These are phyloP conservation scores for Perca fluviatilis DNA, from an alignment of 2,113 vertebrate species.

Conservation along the genomic window DNA sequence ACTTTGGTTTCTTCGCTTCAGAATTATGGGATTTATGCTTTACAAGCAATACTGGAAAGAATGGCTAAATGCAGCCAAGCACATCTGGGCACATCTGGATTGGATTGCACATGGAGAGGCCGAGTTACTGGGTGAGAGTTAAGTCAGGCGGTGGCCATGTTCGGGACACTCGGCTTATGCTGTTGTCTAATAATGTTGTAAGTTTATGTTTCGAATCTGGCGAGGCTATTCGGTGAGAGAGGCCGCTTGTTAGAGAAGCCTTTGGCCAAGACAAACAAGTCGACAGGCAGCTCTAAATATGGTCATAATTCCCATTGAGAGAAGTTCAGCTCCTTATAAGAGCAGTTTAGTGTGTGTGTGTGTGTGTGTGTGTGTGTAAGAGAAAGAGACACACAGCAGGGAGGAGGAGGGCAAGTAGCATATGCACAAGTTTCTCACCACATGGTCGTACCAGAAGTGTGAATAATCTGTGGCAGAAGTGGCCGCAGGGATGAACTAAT, in stretches of 20 bases:
- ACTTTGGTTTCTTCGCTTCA: conserved; percentile 40
- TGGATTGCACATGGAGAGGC: conserved; percentile 56
- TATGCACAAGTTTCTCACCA: conserved; percentile 60
- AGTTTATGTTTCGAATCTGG: conserved; percentile 61
- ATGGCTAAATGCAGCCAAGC: conserved; percentile 50
- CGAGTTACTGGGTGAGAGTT: conserved; percentile 44
- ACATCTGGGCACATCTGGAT: conserved; percentile 81
- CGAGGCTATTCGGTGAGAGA: conserved; percentile 44
- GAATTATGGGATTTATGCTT: conserved; percentile 40
- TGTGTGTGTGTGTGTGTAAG: conserved; percentile 37
- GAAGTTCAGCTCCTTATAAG: conserved; percentile 86
- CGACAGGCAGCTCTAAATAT: conserved; percentile 85
- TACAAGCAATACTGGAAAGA: conserved; percentile 33
- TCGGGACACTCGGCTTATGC: conserved; percentile 58
- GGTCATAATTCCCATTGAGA: conserved; percentile 84
- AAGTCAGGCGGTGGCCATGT: conserved; percentile 65
- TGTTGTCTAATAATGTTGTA: conserved; percentile 54
- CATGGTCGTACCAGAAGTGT: conserved; percentile 71
- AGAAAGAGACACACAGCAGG: conserved; percentile 38
- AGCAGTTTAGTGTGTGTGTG: conserved; percentile 70
- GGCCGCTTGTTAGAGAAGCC: conserved; percentile 64
- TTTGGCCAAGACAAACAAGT: conserved; percentile 80
- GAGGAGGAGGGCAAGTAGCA: conserved; percentile 43
- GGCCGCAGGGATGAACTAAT: conserved; percentile 23
- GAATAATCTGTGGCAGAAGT: conserved; percentile 72